These are phyloP conservation scores for Mythimna impura DNA, from an alignment of 2,888 invertebrate genomes.

Conservation along the genomic window DNA sequence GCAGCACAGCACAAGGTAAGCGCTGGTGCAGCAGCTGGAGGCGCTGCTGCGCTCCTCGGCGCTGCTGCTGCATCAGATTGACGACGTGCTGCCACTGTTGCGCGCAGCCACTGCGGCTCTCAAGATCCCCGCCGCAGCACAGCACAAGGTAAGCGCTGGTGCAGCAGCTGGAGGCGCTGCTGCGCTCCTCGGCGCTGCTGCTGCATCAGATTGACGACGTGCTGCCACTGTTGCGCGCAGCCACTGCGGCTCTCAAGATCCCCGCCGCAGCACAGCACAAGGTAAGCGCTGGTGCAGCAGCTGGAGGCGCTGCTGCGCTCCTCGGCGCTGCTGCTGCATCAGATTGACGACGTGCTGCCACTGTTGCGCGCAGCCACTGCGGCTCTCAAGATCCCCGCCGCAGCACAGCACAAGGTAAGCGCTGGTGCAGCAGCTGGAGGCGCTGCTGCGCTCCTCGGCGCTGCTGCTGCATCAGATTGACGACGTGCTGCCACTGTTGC, in stretches of 20 bases:
- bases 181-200: constrained; percentile 94
- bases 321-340: constrained; percentile 92
- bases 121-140: constrained; percentile 95
- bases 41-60: constrained; percentile 95
- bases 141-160: constrained; percentile 95
- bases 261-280: constrained; percentile 95
- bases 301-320: constrained; percentile 96
- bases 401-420: constrained; percentile 94
- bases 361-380: constrained; percentile 94
- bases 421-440: constrained; percentile 96
- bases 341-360: constrained; percentile 93
- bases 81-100: constrained; percentile 93
- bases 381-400: constrained; percentile 95
- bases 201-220: constrained; percentile 93
- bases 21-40: constrained; percentile 96
- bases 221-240: constrained; percentile 93
- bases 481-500: constrained; percentile 93
- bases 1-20: constrained; percentile 94
- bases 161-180: constrained; percentile 96
- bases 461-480: constrained; percentile 93
- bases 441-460: constrained; percentile 94
- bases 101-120: constrained; percentile 95
- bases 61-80: constrained; percentile 92
- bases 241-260: constrained; percentile 95
- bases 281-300: constrained; percentile 95